Conservation (phyloP, 2,797 vertebrate genomes). For the Ctenochaetus hawaiiensis region DNA sequence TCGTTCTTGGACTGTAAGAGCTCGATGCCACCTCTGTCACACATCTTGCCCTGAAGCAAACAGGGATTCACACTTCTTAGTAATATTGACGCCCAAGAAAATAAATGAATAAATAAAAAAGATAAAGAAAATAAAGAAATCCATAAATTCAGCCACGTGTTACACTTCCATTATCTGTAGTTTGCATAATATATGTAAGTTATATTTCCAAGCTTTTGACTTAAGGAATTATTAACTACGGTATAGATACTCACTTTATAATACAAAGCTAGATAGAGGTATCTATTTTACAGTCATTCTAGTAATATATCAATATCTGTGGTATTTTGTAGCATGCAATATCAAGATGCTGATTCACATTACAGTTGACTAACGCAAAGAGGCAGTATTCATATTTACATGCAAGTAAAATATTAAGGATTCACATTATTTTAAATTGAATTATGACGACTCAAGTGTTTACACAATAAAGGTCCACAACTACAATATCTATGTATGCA, state of each 20-base stretch:
- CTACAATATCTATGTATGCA: slow-evolving; percentile 11
- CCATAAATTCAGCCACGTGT: slow-evolving; percentile 92
- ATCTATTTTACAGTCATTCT: slow-evolving; percentile 70
- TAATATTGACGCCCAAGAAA: slow-evolving; percentile 97
- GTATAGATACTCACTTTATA: slow-evolving; percentile 62
- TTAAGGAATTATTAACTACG: slow-evolving; percentile 60
- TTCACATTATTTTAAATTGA: slow-evolving; percentile 8
- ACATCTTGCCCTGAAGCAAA: slow-evolving; percentile 99
- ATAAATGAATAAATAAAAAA: slow-evolving; percentile 76
- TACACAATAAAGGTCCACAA: neutral
- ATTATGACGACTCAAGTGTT: slow-evolving; percentile 16
- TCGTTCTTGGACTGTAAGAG: slow-evolving; percentile 99
- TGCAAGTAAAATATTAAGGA: slow-evolving; percentile 29
- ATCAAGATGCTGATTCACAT: slow-evolving; percentile 84
- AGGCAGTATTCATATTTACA: slow-evolving; percentile 92
- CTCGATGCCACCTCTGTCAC: slow-evolving; percentile 99
- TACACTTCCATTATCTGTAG: slow-evolving; percentile 87
- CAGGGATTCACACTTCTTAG: slow-evolving; percentile 99
- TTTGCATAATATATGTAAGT: slow-evolving; percentile 83
- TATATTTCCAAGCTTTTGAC: slow-evolving; percentile 84
- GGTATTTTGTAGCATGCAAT: slow-evolving; percentile 91
- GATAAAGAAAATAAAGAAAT: slow-evolving; percentile 79
- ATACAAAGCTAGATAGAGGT: slow-evolving; percentile 61
- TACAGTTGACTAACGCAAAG: slow-evolving; percentile 84
- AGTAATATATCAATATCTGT: slow-evolving; percentile 76